A percentile compares a stretch with the other conserved stretches of the same genome.
phyloP scores from a whole-genome alignment of 2,888 invertebrate genomes.

The Elysia crispata region DNA sequence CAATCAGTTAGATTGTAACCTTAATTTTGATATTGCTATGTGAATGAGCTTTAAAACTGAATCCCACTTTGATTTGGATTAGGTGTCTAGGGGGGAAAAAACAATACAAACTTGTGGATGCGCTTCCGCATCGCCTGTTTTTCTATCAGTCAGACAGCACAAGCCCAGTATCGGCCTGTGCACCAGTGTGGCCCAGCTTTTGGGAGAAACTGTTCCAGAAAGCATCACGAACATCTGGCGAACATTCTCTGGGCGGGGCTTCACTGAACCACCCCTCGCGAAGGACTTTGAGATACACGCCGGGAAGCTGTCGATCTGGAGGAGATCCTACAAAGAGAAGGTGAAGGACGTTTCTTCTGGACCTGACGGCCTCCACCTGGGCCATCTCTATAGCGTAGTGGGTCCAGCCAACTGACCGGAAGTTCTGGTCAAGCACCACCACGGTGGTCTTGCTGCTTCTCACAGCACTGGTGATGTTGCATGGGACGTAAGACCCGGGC shows the following conservation, averaged over 20 bases:
- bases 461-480: constrained; percentile 38
- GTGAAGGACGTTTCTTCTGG: constrained; percentile 39
- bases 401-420: constrained; percentile 41
- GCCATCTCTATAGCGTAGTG: constrained; percentile 49
- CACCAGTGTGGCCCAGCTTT: not conserved
- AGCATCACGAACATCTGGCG: not conserved
- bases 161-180: too few relatives aligned
- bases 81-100: too few relatives aligned
- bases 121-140: too few relatives aligned
- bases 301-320: not conserved
- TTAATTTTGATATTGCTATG: too few relatives aligned
- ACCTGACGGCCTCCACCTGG: constrained; percentile 28
- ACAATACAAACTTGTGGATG: too few relatives aligned
- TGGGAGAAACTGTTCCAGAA: not conserved
- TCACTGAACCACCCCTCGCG: not conserved
- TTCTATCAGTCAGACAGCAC: too few relatives aligned
- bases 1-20: too few relatives aligned
- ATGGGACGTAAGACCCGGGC: constrained; percentile 38
- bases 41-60: too few relatives aligned
- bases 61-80: too few relatives aligned
- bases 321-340: constrained; percentile 37
- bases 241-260: not conserved
- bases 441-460: constrained; percentile 36
- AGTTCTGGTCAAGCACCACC: constrained; percentile 31
- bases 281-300: not conserved